These are phyloP conservation scores for Phrynosoma platyrhinos DNA, from an alignment of 2,113 vertebrate species.

Conservation along the genomic window DNA sequence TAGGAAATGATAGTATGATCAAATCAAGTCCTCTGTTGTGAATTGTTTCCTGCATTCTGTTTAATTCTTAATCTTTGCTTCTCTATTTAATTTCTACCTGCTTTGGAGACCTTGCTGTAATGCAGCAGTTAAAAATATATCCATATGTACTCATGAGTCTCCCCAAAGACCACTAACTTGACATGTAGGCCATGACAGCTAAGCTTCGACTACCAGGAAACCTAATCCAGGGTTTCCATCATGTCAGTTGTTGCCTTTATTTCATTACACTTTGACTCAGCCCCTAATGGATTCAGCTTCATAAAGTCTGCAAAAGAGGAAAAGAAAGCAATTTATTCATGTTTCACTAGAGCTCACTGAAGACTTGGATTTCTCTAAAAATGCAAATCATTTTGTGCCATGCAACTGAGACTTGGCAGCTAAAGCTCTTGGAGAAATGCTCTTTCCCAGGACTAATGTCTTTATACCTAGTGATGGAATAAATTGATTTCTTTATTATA, in stretches of 20 bases:
- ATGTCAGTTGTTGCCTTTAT: conserved; percentile 72
- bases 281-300: conserved; percentile 78
- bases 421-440: conserved; percentile 75
- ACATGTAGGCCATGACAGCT: conserved; percentile 71
- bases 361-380: conserved; percentile 84
- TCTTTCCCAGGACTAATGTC: conserved; percentile 81
- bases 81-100: conserved; percentile 71
- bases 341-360: conserved; percentile 74
- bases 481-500: conserved; percentile 79
- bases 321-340: conserved; percentile 82
- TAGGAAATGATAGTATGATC: conserved; percentile 35
- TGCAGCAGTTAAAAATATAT: conserved; percentile 77
- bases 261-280: conserved; percentile 76
- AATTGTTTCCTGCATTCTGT: conserved; percentile 43
- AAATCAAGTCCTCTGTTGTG: conserved; percentile 39
- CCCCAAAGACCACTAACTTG: conserved; percentile 86
- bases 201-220: conserved; percentile 69
- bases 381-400: conserved; percentile 81
- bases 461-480: conserved; percentile 77
- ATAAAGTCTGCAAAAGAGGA: conserved; percentile 76
- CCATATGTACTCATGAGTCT: conserved; percentile 78
- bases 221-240: conserved; percentile 73
- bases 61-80: conserved; percentile 68
- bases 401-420: conserved; percentile 70
- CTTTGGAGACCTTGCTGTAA: conserved; percentile 71